Evolutionary conservation across 2,113 vertebrate genomes (phyloP), one percentile per base, ranked within the genome.

Genomic region (Opisthocomus hoazin): DNA sequence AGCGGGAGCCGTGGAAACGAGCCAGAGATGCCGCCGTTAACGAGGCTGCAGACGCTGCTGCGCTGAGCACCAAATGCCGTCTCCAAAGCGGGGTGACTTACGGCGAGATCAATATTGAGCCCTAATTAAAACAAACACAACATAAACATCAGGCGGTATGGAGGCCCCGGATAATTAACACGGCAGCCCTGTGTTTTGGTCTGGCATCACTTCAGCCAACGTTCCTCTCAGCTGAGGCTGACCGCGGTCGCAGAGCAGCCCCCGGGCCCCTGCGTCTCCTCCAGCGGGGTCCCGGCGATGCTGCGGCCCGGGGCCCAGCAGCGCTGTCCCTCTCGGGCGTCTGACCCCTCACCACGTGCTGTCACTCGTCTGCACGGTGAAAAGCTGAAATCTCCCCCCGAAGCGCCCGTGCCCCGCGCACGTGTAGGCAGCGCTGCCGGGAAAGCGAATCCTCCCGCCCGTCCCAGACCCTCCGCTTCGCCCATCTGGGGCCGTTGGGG

Each of bases 51-150:
- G 19, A 17, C 8, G 5, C 19, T 3, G 9, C 75, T 19, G 68
- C 11, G 4, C 87, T 11, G 68, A 87, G 83, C 63, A 26, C 71
- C 84, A 39, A 56, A 17, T 4, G 29, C 50, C 64, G 84, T 50
- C 73, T 84, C 87, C 89, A 50, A 34, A 54, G 15, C 0, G 48
- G 41, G 74, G 34, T 32, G 57, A 46, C 13, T n/a, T 9, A 8
- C 43, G 30, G 43, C 0, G 7, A 58, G 83, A 93, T 90, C 91
- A 79, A 71, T 91, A 84, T 79, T 87, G 56, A 89, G 45, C 27
- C 45, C 77, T 91, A 89, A 97, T 96, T 94, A 94, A 89, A 89
- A 73, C 65, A 75, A 94, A 93, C 48, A 34, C 15, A 60, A 46
- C 48, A 18, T 4, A 20, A 70, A 54, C 1, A 0, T 36, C 48